Conservation (phyloP, 1,140 invertebrate genomes). For the Eciton burchellii region DNA sequence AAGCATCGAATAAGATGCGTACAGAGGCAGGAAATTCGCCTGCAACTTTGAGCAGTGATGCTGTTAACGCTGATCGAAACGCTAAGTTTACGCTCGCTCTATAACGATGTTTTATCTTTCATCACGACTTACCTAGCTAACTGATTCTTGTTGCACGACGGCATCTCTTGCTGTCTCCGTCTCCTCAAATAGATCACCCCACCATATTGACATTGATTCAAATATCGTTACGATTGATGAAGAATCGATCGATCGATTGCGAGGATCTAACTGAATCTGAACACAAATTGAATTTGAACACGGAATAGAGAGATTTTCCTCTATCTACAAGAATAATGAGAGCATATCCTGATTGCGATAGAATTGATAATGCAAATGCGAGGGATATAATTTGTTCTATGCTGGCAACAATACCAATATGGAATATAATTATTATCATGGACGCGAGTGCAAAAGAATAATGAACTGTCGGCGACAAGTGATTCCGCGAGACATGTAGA, state of each 20-base stretch:
- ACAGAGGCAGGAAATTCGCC: not conserved
- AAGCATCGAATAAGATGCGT: not conserved
- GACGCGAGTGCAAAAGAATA: not conserved
- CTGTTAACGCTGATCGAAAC: not conserved
- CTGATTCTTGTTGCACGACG: conserved; percentile 80
- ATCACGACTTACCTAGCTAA: conserved; percentile 70
- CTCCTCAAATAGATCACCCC: conserved; percentile 84
- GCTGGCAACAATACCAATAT: not conserved
- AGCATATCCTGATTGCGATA: too few relatives aligned
- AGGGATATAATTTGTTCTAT: not conserved
- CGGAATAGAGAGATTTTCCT: not conserved
- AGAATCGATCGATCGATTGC: not conserved
- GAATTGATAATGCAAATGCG: not conserved
- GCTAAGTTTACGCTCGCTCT: too few relatives aligned
- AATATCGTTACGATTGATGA: conserved; percentile 74
- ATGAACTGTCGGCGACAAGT: not conserved
- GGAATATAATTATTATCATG: not conserved
- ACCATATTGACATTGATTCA: conserved; percentile 77
- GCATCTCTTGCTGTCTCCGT: conserved; percentile 74
- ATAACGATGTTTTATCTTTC: conserved; percentile 62
- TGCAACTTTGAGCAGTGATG: not conserved
- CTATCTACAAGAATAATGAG: not conserved
- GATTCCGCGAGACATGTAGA: not conserved
- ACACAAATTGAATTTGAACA: too few relatives aligned
- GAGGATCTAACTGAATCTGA: not conserved